Evolutionary conservation across 2,797 vertebrate species (phyloP), one percentile per base, ranked within the genome.

Genomic region (Parotocinclus haroldoi): DNA sequence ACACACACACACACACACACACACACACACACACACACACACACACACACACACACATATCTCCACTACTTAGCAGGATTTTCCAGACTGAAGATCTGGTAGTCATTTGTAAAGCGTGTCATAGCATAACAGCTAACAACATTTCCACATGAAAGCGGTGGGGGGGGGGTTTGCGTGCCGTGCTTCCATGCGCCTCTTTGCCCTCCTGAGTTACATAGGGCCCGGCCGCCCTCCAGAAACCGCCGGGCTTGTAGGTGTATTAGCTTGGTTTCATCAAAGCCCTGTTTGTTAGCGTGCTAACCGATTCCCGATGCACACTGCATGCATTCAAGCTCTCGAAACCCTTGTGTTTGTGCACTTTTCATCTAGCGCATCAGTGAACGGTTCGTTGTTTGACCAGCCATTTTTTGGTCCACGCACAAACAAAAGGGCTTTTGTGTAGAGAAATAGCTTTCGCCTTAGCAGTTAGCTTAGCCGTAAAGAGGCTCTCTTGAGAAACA

Each of bases 401-500:
- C 19, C 14, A 13, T 69, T 63, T 69, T 52, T 60, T 19, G 27
- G 37, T 40, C 54, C 27, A 63, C 36, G n/a, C 12, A 36, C 52
- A 58, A 50, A 70, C 63, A 73, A 65, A 39, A 78, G 56, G 38
- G 13, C 39, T 45, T 66, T 66, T 73, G 67, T 78, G 7, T 13
- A 9, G 45, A 19, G 19, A 54, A 12, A 54, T 48, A 1, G 9
- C 42, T 18, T 44, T 54, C 10, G 17, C 18, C 40, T 52, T 59
- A 58, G 48, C 36, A 50, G 14, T 53, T 60, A 52, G 53, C 39
- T 58, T 11, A 59, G 71, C 17, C 56, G 55, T 55, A 45, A 40
- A 42, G 12, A 40, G 61, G 37, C 50, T 10, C 36, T 48, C 39
- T 18, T 76, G 57, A 45, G 57, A 3, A 45, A 46, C 59, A 27